Evolutionary conservation across 2,113 vertebrate genomes (phyloP).

Genomic region (Cephalopterus ornatus): DNA sequence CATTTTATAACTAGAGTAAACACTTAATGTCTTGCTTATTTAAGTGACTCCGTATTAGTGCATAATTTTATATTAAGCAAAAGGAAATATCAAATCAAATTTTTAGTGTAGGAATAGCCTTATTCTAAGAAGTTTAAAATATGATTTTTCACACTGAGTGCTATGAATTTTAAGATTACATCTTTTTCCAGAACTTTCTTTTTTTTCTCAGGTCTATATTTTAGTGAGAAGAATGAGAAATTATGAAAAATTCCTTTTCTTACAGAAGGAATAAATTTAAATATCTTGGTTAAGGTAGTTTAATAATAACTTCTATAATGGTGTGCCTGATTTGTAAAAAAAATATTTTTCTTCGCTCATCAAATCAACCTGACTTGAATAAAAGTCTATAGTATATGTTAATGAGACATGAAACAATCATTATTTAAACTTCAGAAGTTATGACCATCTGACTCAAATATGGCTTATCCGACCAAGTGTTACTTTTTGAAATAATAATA

Average conservation of each 20-base stretch:
- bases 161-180: not conserved
- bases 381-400: not conserved
- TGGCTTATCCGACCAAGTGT: not conserved
- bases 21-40: not conserved
- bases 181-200: not conserved
- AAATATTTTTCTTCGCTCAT: not conserved
- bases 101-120: not conserved
- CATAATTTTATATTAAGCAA: not conserved
- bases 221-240: not conserved
- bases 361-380: not conserved
- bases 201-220: not conserved
- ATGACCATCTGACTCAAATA: not conserved
- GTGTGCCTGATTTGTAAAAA: not conserved
- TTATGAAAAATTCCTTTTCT: not conserved
- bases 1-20: not conserved
- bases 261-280: not conserved
- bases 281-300: not conserved
- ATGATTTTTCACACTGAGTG: not conserved
- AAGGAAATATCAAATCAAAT: not conserved
- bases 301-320: not conserved
- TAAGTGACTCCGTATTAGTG: not conserved
- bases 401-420: not conserved
- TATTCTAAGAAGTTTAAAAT: not conserved
- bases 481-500: not conserved
- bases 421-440: not conserved